Conservation (phyloP, 2,888 invertebrate species). For the Branchipolynoe longqiensis region DNA sequence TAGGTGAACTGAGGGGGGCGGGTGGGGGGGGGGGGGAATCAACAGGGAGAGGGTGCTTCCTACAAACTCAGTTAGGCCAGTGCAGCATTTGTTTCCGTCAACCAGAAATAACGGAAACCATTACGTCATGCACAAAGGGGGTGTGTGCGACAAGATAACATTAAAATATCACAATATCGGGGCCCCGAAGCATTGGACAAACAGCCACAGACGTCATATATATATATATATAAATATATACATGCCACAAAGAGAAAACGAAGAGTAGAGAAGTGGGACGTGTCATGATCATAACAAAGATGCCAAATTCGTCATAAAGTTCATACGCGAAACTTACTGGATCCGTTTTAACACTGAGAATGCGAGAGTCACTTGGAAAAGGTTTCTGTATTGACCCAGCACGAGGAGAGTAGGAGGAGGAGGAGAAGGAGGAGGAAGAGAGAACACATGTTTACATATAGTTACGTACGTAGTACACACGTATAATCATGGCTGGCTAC, state of each 20-base stretch:
- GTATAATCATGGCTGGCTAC: no score
- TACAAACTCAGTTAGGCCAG: background rate
- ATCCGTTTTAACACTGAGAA: constrained; percentile 76
- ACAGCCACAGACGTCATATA: constrained; percentile 27
- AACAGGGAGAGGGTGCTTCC: no score
- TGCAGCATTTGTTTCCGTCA: background rate
- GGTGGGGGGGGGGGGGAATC: no score
- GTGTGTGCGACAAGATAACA: no score
- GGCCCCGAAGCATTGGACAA: constrained; percentile 29
- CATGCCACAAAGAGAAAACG: background rate
- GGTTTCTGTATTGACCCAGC: constrained; percentile 64
- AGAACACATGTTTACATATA: constrained; percentile 44
- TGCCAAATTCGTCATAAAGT: constrained; percentile 14
- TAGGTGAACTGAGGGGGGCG: no score
- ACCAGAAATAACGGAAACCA: background rate
- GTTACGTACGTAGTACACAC: no score
- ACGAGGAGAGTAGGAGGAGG: constrained; percentile 28
- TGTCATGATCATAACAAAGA: constrained; percentile 29
- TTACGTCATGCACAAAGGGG: constrained; percentile 17
- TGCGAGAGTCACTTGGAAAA: constrained; percentile 78
- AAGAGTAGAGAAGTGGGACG: background rate
- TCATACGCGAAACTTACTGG: constrained; percentile 75
- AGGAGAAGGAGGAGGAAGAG: constrained; percentile 46
- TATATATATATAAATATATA: background rate
- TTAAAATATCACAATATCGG: background rate